Conservation (phyloP, 2,888 invertebrate species). For the Plutella xylostella region DNA sequence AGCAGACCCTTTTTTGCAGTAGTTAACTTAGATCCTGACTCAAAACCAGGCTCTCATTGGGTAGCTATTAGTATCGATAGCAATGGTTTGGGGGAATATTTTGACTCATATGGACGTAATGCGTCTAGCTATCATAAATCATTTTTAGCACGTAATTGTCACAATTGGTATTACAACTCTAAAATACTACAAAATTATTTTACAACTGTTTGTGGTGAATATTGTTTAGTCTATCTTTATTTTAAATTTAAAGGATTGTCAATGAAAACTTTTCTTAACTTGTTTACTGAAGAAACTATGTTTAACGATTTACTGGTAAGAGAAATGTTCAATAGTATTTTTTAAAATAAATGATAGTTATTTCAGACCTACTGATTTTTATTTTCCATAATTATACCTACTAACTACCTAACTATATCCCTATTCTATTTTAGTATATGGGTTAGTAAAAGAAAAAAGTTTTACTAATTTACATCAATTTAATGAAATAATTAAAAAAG, state of each 20-base stretch:
- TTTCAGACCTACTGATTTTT: not conserved
- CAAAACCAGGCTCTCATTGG: slow-evolving; percentile 13
- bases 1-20: slow-evolving; percentile 10
- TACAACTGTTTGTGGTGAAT: not conserved
- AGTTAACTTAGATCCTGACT: slow-evolving; percentile 11
- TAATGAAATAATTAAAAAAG: too few species aligned
- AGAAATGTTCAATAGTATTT: not conserved
- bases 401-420: too few species aligned
- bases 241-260: not conserved
- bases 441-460: too few species aligned
- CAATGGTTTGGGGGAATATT: slow-evolving; percentile 12
- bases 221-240: not conserved
- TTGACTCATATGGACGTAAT: slow-evolving; percentile 14
- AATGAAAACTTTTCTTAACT: not conserved
- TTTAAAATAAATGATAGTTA: not conserved
- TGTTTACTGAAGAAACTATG: not conserved
- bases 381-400: too few species aligned
- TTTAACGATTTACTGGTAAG: too few species aligned
- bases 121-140: not conserved
- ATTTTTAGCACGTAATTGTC: not conserved
- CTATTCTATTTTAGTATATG: too few species aligned
- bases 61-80: slow-evolving; percentile 14
- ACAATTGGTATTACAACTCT: slow-evolving; percentile 2
- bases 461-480: too few species aligned
- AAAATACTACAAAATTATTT: not conserved